Conservation (phyloP, 2,797 vertebrate genomes). For the Phalanger gymnotis region DNA sequence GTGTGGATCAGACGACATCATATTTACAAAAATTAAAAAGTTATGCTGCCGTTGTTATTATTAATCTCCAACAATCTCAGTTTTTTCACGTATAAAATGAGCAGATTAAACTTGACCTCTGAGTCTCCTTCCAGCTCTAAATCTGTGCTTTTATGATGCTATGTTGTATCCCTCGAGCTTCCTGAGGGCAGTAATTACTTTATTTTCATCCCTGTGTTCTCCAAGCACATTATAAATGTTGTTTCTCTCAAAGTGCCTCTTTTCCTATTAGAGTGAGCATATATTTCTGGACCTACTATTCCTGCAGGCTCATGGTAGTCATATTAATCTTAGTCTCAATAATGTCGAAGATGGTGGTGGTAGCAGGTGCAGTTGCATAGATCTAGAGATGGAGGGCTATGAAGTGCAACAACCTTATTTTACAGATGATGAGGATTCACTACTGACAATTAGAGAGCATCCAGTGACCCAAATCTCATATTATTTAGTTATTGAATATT, state of each 20-base stretch:
- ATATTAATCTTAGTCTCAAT: neutral
- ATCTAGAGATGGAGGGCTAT: neutral
- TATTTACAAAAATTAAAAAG: neutral
- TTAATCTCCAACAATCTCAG: neutral
- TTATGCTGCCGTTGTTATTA: neutral
- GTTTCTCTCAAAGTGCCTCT: neutral
- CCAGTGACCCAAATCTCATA: neutral
- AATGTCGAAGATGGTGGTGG: neutral
- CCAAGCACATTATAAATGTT: neutral
- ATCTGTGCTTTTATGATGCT: neutral
- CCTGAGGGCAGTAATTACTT: neutral
- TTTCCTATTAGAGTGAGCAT: neutral
- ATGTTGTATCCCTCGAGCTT: neutral
- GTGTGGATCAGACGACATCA: neutral
- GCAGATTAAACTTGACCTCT: neutral
- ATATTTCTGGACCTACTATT: neutral
- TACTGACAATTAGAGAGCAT: neutral
- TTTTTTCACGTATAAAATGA: neutral
- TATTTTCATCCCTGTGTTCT: neutral
- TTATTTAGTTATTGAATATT: slow-evolving; percentile 23
- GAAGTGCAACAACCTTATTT: neutral
- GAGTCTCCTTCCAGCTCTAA: neutral
- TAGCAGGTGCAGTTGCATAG: neutral
- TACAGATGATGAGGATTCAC: neutral
- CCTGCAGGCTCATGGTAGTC: neutral